These are phyloP conservation scores for Parazoanthus atlanticus DNA, from an alignment of 92 coral and sea anemone genomes.

Conservation along the genomic window DNA sequence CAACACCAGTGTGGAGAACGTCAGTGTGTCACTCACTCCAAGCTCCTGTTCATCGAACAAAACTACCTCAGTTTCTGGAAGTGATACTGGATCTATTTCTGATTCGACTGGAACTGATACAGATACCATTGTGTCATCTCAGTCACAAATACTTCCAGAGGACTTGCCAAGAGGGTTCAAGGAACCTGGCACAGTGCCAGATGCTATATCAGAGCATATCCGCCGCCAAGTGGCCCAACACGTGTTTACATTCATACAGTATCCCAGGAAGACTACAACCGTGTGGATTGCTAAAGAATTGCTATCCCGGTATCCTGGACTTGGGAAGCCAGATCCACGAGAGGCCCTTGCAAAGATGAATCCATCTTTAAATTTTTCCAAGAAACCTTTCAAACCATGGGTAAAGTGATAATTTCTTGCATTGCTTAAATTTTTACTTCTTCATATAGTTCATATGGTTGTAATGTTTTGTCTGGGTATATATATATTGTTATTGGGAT, in stretches of 20 bases:
- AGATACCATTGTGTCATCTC: not conserved
- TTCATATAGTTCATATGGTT: no score
- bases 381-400: slow-evolving; percentile 7
- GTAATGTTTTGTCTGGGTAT: no score
- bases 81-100: not conserved
- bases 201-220: not conserved
- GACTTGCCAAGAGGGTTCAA: not conserved
- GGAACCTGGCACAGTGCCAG: slow-evolving; percentile 5
- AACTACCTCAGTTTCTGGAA: not conserved
- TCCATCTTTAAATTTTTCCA: not conserved
- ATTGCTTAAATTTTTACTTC: not conserved
- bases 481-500: no score
- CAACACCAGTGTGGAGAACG: not conserved
- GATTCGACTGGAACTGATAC: not conserved
- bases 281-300: slow-evolving; percentile 1
- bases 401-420: not conserved
- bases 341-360: not conserved
- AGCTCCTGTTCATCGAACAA: not conserved
- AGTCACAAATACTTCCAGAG: not conserved
- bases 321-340: not conserved
- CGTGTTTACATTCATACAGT: not conserved
- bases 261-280: not conserved
- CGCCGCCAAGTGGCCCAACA: not conserved
- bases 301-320: not conserved
- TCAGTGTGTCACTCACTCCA: not conserved